A percentile compares a stretch with the other conserved stretches of the same genome.
These are phyloP conservation scores for Columba livia DNA, from an alignment of 2,113 vertebrate genomes.

Conservation along the genomic window DNA sequence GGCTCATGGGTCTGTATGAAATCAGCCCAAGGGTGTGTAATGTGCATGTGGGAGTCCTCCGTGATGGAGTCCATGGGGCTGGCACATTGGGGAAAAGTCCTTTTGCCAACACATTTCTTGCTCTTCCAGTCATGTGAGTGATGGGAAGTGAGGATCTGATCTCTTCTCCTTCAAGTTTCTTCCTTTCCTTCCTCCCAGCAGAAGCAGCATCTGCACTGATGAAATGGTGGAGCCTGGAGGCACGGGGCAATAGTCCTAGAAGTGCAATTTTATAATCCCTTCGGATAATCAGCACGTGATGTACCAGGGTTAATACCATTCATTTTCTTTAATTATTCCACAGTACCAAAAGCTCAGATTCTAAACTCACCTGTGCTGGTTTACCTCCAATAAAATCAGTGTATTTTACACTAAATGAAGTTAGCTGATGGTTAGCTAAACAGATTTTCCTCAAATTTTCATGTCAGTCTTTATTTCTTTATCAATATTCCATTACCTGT, in stretches of 20 bases:
- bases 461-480: neutral
- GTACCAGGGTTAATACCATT: neutral
- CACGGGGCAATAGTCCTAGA: neutral
- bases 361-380: neutral
- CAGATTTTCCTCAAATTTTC: neutral
- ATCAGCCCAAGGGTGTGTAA: slow-evolving; percentile 20
- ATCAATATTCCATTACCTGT: neutral
- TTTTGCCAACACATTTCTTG: neutral
- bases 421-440: neutral
- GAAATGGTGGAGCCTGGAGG: neutral
- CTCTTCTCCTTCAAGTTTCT: neutral
- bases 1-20: neutral
- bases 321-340: neutral
- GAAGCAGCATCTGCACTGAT: neutral
- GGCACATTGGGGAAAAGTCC: neutral
- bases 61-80: neutral
- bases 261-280: neutral
- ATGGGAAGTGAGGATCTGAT: neutral
- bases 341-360: neutral
- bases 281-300: neutral
- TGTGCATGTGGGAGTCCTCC: slow-evolving; percentile 42
- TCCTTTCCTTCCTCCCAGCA: neutral
- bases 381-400: neutral
- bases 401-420: neutral
- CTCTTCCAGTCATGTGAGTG: neutral